These are phyloP conservation scores for Aphelenchoides avenae DNA, from an alignment of 1,140 invertebrate genomes.

Conservation along the genomic window DNA sequence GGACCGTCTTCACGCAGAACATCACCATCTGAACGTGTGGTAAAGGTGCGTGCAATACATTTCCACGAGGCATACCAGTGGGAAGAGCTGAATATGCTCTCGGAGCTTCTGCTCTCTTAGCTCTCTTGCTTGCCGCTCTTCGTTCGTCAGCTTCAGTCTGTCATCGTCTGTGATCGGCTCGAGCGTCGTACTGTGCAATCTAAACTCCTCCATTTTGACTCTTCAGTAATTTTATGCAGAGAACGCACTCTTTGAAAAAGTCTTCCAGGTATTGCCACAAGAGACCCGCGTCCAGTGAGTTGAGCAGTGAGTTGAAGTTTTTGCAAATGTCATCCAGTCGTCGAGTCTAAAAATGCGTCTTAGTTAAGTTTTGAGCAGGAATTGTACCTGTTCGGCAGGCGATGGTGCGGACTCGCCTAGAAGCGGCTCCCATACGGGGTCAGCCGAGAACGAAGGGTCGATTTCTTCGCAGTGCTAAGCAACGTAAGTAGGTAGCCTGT, in stretches of 20 bases:
- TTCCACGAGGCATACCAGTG: slow-evolving; percentile 29
- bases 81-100: slow-evolving; percentile 33
- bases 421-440: slow-evolving; percentile 23
- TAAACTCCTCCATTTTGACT: not conserved
- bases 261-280: slow-evolving; percentile 78
- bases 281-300: slow-evolving; percentile 76
- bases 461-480: slow-evolving; percentile 41
- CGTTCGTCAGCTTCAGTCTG: slow-evolving; percentile 18
- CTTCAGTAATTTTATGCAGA: slow-evolving; percentile 60
- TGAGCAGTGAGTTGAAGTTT: slow-evolving; percentile 79
- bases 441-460: slow-evolving; percentile 38
- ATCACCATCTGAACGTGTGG: slow-evolving; percentile 45
- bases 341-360: slow-evolving; percentile 29
- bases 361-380: slow-evolving; percentile 1
- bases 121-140: slow-evolving; percentile 17
- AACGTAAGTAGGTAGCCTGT: not conserved
- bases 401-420: slow-evolving; percentile 1
- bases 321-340: slow-evolving; percentile 67
- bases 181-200: too few relatives aligned
- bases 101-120: slow-evolving; percentile 14
- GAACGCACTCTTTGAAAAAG: slow-evolving; percentile 63
- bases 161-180: slow-evolving; percentile 14
- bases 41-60: not conserved
- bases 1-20: slow-evolving; percentile 47
- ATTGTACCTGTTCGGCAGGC: slow-evolving; percentile 1